Evolutionary conservation across 2,888 invertebrate genomes (phyloP), one percentile per base, ranked within the genome.

Genomic region (Machimus rusticus): DNA sequence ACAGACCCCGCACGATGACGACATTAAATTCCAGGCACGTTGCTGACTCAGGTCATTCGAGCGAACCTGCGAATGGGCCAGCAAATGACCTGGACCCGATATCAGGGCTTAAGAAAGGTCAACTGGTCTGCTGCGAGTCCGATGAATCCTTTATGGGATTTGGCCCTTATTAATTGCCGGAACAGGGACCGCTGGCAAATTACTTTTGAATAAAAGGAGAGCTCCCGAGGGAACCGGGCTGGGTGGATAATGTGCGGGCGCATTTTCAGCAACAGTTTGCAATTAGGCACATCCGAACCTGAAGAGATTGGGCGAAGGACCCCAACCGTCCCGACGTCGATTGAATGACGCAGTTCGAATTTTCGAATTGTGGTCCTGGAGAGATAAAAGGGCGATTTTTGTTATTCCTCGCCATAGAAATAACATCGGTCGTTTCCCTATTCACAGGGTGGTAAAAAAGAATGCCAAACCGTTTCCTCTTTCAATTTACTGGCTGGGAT

Each of bases 1-100:
- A 34, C 28, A 34, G 16, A 16, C 31, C 55, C 51, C 28, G 31
- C 51, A 79, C 46, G 79, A 51, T 46, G 79, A 51, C 8, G 31
- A 31, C 31, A 79, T 79, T 79, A 51, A 51, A 79, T 79, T 79
- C 79, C 28, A 28, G 79, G 31, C 79, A 79, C 79, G 79, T 79
- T 79, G 79, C 79, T 79, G 46, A 79, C 51, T 79, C 46, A 79
- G 79, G 79, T 79, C 79, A 79, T 79, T 51, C 31, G 31, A 51
- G n/a, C 31, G 79, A 79, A 51, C 79, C 51, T 79, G 79, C 46
- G 79, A 79, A 79, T 79, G 31, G 51, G 79, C 28, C 79, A 28
- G 51, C 51, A 79, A 79, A 79, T 79, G 79, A 79, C 46, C 79
- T 79, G 16, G 16, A 28, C 79, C 79, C 28, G 31, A 51, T 79